Conservation (phyloP, 2,797 vertebrate genomes). For the Lepidocolaptes lacrymiger region DNA sequence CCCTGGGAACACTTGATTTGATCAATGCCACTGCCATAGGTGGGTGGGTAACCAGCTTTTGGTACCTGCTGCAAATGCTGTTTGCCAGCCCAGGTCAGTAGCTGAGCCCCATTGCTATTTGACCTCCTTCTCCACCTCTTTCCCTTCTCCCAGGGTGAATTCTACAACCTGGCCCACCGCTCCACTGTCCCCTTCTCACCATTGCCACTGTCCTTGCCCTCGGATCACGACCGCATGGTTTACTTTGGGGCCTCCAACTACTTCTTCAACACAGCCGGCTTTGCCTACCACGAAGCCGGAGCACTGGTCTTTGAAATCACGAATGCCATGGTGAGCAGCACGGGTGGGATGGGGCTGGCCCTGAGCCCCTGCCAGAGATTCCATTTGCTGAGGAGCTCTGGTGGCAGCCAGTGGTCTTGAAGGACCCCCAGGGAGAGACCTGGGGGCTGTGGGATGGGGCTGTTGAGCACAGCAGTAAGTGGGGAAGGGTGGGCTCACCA, state of each 20-base stretch:
- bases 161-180: constrained; percentile 59
- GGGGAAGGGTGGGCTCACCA: accelerated
- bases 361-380: accelerated
- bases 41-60: neutral
- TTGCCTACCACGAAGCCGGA: constrained; percentile 58
- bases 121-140: neutral
- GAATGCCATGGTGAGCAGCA: constrained; percentile 61
- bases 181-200: constrained; percentile 8
- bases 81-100: neutral
- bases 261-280: constrained; percentile 74
- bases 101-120: neutral
- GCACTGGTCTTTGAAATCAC: constrained; percentile 68
- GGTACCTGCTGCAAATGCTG: neutral
- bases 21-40: neutral
- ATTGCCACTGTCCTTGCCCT: constrained; percentile 40
- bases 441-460: neutral
- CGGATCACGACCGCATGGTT: constrained; percentile 68
- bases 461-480: accelerated
- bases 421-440: neutral
- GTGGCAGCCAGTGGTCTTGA: accelerated
- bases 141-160: constrained; percentile 70
- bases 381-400: accelerated
- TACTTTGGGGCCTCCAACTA: constrained; percentile 76
- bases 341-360: neutral
- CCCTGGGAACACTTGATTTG: neutral